A percentile compares a stretch with the other conserved stretches of the same genome.
Evolutionary conservation across 2,113 vertebrate species (phyloP).

Genomic region (Eulemur rufifrons): DNA sequence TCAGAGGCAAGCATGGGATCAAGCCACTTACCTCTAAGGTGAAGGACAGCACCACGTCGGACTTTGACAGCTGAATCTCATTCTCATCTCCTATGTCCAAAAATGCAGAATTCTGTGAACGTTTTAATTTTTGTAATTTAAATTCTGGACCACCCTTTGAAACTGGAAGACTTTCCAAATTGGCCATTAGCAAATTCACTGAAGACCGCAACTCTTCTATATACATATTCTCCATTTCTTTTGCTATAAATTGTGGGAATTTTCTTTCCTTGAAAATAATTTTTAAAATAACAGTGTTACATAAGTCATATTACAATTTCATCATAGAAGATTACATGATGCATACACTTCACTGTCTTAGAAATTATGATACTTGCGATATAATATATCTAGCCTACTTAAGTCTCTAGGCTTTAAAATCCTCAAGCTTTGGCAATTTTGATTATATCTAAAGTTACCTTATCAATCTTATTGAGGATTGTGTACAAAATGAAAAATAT

Average conservation of each 20-base stretch:
- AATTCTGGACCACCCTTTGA: slow-evolving; percentile 96
- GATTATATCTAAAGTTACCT: not conserved
- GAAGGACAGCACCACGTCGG: slow-evolving; percentile 95
- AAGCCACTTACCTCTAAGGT: slow-evolving; percentile 91
- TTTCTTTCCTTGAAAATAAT: slow-evolving; percentile 89
- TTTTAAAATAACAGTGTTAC: slow-evolving; percentile 66
- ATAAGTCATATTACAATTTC: not conserved
- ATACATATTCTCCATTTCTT: slow-evolving; percentile 95
- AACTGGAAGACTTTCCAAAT: slow-evolving; percentile 98
- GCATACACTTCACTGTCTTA: not conserved
- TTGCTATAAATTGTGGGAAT: slow-evolving; percentile 89
- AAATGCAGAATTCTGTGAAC: slow-evolving; percentile 94
- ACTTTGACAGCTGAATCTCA: slow-evolving; percentile 94
- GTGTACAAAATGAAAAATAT: not conserved
- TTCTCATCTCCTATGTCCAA: slow-evolving; percentile 96
- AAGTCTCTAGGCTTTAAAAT: not conserved
- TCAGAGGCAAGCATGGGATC: not conserved
- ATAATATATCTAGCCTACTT: not conserved
- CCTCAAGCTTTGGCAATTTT: not conserved
- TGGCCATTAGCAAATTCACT: slow-evolving; percentile 96
- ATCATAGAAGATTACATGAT: not conserved
- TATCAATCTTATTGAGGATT: not conserved
- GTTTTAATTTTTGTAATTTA: slow-evolving; percentile 95
- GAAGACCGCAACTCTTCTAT: slow-evolving; percentile 96
- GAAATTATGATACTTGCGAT: not conserved